Conservation (phyloP, 1,140 invertebrate genomes). For the Penaeus chinensis region DNA sequence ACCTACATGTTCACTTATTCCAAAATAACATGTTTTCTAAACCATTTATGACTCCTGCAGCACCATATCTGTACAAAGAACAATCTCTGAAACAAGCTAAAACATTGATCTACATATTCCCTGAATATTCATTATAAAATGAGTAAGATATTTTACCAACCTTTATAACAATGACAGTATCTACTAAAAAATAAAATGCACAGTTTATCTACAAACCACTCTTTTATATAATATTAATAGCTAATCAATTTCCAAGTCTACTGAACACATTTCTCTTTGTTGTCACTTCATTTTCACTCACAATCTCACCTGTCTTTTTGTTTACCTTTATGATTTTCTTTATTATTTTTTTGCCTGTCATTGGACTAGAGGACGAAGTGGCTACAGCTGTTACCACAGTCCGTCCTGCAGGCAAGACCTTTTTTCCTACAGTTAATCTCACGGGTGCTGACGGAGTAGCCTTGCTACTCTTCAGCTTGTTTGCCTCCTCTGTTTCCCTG, state of each 20-base stretch:
- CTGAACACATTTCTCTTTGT: conserved; percentile 59
- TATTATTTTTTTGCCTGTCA: conserved; percentile 45
- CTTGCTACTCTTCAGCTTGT: conserved; percentile 24
- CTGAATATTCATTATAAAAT: no score
- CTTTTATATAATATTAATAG: background rate
- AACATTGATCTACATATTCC: no score
- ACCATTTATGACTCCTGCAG: no score
- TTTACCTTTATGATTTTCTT: conserved; percentile 61
- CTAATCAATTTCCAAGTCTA: conserved; percentile 51
- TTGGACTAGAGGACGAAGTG: conserved; percentile 12
- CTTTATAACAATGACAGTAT: no score
- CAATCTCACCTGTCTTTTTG: conserved; percentile 61
- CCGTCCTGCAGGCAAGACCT: background rate
- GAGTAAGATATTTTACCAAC: no score
- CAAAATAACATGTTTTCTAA: no score
- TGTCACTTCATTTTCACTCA: conserved; percentile 57
- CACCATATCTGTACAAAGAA: no score
- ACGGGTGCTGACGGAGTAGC: background rate
- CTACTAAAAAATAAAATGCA: no score
- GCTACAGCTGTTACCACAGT: conserved; percentile 12
- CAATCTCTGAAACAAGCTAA: no score
- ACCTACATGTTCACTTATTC: no score
- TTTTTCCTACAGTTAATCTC: background rate
- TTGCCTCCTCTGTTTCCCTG: conserved; percentile 44
- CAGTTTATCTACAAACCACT: no score